Evolutionary conservation across 2,888 invertebrate species (phyloP).

Genomic region (Agrochola macilenta): DNA sequence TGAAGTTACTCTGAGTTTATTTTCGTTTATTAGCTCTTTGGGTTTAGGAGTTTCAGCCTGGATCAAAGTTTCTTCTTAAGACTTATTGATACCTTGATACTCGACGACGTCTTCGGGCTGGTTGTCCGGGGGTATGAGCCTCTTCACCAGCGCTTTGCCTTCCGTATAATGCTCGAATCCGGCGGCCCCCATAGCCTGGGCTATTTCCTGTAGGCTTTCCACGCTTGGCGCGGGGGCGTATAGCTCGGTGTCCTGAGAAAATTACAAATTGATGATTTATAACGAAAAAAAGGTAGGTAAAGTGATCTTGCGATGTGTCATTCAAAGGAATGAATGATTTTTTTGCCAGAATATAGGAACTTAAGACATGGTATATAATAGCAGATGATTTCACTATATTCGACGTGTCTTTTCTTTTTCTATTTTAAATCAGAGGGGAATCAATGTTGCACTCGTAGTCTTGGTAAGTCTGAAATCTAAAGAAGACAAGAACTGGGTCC

Average conservation of each 20-base stretch:
- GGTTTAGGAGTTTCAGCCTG: not conserved
- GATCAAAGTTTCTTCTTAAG: not conserved
- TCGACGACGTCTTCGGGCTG: slow-evolving; percentile 87
- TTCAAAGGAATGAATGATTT: not conserved
- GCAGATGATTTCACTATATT: not conserved
- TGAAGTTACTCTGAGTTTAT: not conserved
- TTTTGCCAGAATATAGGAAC: not conserved
- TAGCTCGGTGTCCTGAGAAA: slow-evolving; percentile 73
- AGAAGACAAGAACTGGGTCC: not conserved
- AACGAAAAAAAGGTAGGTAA: not conserved
- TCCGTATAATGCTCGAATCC: slow-evolving; percentile 88
- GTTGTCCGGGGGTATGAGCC: slow-evolving; percentile 84
- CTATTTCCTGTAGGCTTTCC: slow-evolving; percentile 86
- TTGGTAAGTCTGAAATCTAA: not conserved
- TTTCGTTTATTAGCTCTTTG: not conserved
- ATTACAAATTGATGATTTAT: not conserved
- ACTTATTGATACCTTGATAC: slow-evolving; percentile 83
- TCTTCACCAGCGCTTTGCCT: slow-evolving; percentile 84
- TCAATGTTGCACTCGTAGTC: not conserved
- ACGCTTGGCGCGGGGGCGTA: slow-evolving; percentile 83
- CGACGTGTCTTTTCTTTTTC: not conserved
- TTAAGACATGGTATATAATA: not conserved
- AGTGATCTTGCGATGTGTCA: not conserved
- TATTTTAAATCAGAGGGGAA: not conserved
- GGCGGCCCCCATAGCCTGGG: slow-evolving; percentile 89